Conservation (phyloP, 2,888 invertebrate genomes). For the Drosophila parthenogenetica region DNA sequence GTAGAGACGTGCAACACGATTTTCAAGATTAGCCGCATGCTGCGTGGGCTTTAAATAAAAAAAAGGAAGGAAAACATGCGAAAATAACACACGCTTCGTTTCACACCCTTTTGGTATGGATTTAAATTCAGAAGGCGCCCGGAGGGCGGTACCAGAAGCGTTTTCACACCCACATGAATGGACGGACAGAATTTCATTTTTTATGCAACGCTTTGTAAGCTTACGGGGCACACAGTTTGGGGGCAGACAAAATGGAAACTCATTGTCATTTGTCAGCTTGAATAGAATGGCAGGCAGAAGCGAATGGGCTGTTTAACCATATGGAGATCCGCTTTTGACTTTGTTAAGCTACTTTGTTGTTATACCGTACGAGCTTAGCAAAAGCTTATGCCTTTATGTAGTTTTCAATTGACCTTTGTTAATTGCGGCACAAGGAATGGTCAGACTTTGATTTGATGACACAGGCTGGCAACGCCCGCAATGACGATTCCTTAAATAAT, state of each 20-base stretch:
- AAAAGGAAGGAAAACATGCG: conserved; percentile 50
- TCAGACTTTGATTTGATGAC: conserved; percentile 9
- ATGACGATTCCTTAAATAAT: neutral
- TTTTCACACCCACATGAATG: conserved; percentile 60
- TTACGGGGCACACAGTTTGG: conserved; percentile 41
- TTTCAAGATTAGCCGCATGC: conserved; percentile 77
- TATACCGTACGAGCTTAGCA: conserved; percentile 42
- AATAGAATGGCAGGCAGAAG: neutral
- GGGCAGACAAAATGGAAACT: conserved; percentile 65
- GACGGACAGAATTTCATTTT: conserved; percentile 63
- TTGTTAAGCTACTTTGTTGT: conserved; percentile 31
- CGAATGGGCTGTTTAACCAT: conserved; percentile 27
- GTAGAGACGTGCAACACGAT: conserved; percentile 75
- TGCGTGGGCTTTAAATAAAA: conserved; percentile 58
- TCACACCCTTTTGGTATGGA: conserved; percentile 68
- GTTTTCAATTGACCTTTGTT: conserved; percentile 75
- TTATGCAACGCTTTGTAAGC: conserved; percentile 75
- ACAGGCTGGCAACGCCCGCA: conserved; percentile 1
- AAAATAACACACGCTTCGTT: conserved; percentile 71
- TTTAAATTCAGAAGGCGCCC: conserved; percentile 35
- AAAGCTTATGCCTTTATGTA: conserved; percentile 58
- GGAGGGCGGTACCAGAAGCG: conserved; percentile 32
- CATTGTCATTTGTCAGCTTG: conserved; percentile 53
- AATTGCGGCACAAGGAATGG: conserved; percentile 47
- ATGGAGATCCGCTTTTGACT: conserved; percentile 40